Percentiles rank a stretch among this genome's conserved stretches.
phyloP scores from a whole-genome alignment of 2,797 vertebrate species.

The Acanthopagrus latus region DNA sequence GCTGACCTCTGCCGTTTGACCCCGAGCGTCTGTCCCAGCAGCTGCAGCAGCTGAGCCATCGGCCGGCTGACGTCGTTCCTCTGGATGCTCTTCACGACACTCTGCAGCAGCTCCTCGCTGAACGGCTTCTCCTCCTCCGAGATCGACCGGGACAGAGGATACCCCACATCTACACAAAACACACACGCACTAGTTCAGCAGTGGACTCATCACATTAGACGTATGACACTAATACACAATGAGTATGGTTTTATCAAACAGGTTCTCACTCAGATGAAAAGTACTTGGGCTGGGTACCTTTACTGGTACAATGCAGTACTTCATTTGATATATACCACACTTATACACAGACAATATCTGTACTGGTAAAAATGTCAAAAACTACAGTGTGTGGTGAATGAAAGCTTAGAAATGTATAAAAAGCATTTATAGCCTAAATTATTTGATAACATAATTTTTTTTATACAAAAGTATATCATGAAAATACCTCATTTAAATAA shows the following conservation, averaged over 20 bases:
- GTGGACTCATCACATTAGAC: neutral
- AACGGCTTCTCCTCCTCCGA: constrained; percentile 89
- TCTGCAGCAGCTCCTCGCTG: constrained; percentile 92
- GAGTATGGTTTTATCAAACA: constrained; percentile 10
- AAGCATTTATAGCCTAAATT: neutral
- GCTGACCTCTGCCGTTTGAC: constrained; percentile 92
- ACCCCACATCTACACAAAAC: constrained; percentile 73
- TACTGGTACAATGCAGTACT: neutral
- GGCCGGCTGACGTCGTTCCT: constrained; percentile 95
- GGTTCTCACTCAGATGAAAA: constrained; percentile 1
- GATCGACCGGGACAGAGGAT: constrained; percentile 72
- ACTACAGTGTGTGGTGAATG: neutral
- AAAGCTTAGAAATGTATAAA: neutral
- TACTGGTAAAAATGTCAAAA: too few species aligned
- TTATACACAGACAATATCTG: too few species aligned
- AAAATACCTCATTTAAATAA: too few species aligned
- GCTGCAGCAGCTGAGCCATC: constrained; percentile 94
- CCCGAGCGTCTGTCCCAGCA: constrained; percentile 89
- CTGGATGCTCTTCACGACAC: constrained; percentile 95
- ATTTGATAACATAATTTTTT: neutral
- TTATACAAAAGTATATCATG: too few species aligned
- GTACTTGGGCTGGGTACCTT: constrained; percentile 49
- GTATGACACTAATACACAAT: neutral
- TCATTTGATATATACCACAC: neutral
- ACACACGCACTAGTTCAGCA: constrained; percentile 20